These are phyloP conservation scores for Pristionchus mayeri DNA, from an alignment of 2,888 invertebrate species.

Conservation along the genomic window DNA sequence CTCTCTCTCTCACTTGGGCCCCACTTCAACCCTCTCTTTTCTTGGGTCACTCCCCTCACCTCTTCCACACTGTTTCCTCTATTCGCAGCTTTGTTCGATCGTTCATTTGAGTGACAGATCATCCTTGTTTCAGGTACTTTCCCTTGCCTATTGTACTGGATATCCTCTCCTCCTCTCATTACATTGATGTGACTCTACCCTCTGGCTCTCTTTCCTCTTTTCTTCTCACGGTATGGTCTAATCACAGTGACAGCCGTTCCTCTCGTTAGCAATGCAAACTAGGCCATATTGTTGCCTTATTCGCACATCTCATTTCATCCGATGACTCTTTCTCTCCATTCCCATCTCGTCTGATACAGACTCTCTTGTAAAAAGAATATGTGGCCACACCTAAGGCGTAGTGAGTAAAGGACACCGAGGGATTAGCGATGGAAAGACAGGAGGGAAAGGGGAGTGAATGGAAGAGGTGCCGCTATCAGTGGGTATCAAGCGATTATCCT, in stretches of 20 bases:
- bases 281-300: conserved; percentile 36
- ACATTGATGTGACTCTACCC: background rate
- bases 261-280: conserved; percentile 45
- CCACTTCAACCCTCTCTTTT: background rate
- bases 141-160: too few relatives aligned
- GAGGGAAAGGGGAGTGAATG: conserved; percentile 6
- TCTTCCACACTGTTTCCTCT: background rate
- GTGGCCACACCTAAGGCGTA: background rate
- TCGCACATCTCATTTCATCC: conserved; percentile 1
- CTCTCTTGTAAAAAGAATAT: background rate
- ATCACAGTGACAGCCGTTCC: conserved; percentile 47
- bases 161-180: background rate
- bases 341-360: background rate
- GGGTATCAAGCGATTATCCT: conserved; percentile 3
- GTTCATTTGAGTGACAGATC: conserved; percentile 11
- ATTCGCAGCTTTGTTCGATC: background rate
- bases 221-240: conserved; percentile 35
- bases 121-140: background rate
- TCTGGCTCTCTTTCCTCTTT: background rate
- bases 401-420: background rate
- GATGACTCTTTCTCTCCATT: background rate
- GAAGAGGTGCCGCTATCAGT: conserved; percentile 31
- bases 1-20: background rate
- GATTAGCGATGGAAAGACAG: background rate
- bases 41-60: background rate